Base-by-base conservation (phyloP, 2,888 invertebrate species). In the Parapristionchus giblindavisi region DNA sequence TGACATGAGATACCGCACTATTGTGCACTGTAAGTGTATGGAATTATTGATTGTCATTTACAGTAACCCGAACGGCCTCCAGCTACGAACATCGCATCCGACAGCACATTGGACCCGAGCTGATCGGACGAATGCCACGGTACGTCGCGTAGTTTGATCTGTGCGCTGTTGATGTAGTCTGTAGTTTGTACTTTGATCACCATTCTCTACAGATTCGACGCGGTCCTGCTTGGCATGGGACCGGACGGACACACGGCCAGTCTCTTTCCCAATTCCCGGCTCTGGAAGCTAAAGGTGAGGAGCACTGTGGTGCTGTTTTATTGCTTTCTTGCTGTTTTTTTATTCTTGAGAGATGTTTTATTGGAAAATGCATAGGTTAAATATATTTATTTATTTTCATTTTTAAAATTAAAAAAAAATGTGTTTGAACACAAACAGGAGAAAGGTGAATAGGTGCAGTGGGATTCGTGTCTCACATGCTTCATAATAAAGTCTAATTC, bases 171-270 rank as follows among this genome's bases (percentile, higher is more conserved):
- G 27, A n/a, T 27, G 24, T 2, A 27, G 29, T 43, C n/a, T 29
- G 14, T 63, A 63, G 40, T 40, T 21, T 29, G 40, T 11, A 38
- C 24, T 27, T 65, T 65, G 36, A 38, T 65, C 29, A 29, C 8
- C 8, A 17, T 29, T n/a, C 29, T 38, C 36, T 29, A 1, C 61
- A 73, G 73, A 60, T 73, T 73, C 73, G 73, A 73, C 36, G 34
- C 61, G 6, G 5, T 73, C 24, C 38, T 99, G 14, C 90, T 99
- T 32, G 99, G 99, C 21, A 93, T 98, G 92, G 99, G 99, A 0
- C 97, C 96, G 0, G 99, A 99, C 88, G 87, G 87, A 1, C 99
- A 99, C 89, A 98, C 97, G 0, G 96, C 96, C 88, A 98, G 98
- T 0, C 89, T 99, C 24, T 99, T 99, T 89, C 98, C 99, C 0